Conservation (phyloP, 64 coral and sea anemone species). For the Pachyseris speciosa region DNA sequence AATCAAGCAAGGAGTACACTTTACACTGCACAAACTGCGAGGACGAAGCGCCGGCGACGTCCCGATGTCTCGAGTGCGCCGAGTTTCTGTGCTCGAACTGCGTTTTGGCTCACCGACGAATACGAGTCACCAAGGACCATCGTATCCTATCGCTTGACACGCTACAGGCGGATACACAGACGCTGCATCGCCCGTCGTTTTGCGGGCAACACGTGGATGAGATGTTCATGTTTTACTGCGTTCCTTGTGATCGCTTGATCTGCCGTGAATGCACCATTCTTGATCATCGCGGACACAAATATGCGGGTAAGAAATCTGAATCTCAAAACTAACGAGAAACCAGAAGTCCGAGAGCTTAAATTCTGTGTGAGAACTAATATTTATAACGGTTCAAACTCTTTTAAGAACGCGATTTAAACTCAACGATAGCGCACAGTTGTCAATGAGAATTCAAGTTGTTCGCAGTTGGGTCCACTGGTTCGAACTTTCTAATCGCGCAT, state of each 20-base stretch:
- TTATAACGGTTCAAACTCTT: no score
- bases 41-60: conserved; percentile 77
- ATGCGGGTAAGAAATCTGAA: conserved; percentile 60
- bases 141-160: conserved; percentile 92
- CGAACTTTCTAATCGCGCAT: no score
- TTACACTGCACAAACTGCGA: conserved; percentile 97
- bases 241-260: conserved; percentile 85
- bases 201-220: conserved; percentile 88
- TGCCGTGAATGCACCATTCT: conserved; percentile 97
- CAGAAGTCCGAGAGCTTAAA: no score
- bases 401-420: no score
- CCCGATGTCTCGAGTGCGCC: conserved; percentile 93
- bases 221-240: conserved; percentile 86
- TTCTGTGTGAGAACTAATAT: no score
- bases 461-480: no score
- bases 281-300: conserved; percentile 94
- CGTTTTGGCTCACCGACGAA: conserved; percentile 86
- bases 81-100: conserved; percentile 97
- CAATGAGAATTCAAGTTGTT: no score
- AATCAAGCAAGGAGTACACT: conserved; percentile 86
- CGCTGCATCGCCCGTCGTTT: conserved; percentile 82
- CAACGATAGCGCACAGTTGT: no score
- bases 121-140: conserved; percentile 95
- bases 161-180: conserved; percentile 83
- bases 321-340: background rate